Evolutionary conservation across 2,113 vertebrate genomes (phyloP).

Genomic region (Vimba vimba): DNA sequence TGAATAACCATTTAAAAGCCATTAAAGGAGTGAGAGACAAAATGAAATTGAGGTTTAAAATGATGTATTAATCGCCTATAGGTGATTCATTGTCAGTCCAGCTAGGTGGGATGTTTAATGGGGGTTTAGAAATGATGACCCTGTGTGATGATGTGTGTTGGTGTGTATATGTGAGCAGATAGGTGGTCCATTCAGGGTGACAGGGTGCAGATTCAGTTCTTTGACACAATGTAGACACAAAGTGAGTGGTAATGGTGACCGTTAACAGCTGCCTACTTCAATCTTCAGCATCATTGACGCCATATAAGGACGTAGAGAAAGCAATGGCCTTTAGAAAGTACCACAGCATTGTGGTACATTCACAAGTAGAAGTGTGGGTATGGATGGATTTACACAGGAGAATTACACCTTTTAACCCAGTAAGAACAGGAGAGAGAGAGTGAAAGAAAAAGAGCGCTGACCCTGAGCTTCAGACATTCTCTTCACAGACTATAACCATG

Average conservation of each 20-base stretch:
- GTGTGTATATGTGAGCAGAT: slow-evolving; percentile 37
- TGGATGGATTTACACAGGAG: slow-evolving; percentile 40
- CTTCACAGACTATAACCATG: slow-evolving; percentile 69
- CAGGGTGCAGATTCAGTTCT: slow-evolving; percentile 20
- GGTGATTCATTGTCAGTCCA: neutral
- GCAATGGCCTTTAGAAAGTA: slow-evolving; percentile 12
- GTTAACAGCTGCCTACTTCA: slow-evolving; percentile 39
- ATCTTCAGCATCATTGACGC: slow-evolving; percentile 34
- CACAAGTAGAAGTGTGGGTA: neutral
- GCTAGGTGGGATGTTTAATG: slow-evolving; percentile 9
- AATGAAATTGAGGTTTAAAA: slow-evolving; percentile 15
- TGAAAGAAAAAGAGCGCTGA: slow-evolving; percentile 29
- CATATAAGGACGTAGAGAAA: slow-evolving; percentile 16
- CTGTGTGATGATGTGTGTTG: slow-evolving; percentile 26
- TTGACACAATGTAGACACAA: slow-evolving; percentile 40
- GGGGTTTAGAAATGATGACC: neutral
- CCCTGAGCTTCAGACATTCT: slow-evolving; percentile 62
- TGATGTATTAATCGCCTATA: neutral
- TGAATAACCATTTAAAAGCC: neutral
- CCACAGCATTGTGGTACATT: slow-evolving; percentile 9
- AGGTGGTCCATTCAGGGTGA: slow-evolving; percentile 30
- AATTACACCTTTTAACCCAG: slow-evolving; percentile 53
- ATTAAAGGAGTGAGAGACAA: neutral
- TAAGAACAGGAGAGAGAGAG: slow-evolving; percentile 13
- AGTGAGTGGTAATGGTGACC: slow-evolving; percentile 34